A percentile compares a stretch with the other conserved stretches of the same genome.
Conservation (phyloP, 1,140 invertebrate species). For the Colletes gigas region DNA sequence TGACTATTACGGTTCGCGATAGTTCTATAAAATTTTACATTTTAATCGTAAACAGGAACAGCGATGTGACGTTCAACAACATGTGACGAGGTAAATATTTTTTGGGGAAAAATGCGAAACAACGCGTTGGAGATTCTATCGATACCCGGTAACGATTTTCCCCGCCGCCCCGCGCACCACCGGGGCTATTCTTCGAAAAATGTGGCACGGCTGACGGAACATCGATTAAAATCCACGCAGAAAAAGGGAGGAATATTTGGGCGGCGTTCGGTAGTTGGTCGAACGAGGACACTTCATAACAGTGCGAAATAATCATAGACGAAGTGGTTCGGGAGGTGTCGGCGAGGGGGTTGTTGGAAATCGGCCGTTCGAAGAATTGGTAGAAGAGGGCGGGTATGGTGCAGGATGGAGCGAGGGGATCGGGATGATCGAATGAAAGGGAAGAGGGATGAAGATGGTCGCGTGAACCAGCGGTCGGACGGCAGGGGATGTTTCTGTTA, state of each 20-base stretch:
- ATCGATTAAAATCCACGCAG: neutral
- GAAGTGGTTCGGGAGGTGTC: slow-evolving; percentile 40
- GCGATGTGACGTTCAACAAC: no score
- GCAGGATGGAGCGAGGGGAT: slow-evolving; percentile 43
- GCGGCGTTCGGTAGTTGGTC: slow-evolving; percentile 9
- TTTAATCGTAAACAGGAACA: no score
- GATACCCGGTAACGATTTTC: neutral
- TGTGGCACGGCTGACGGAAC: no score
- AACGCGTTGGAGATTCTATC: no score
- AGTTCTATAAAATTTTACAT: no score
- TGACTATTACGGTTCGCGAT: no score
- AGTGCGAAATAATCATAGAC: slow-evolving; percentile 61
- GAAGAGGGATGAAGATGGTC: slow-evolving; percentile 63
- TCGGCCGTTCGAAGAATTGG: slow-evolving; percentile 51
- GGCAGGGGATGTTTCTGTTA: slow-evolving; percentile 44
- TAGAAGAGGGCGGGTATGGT: slow-evolving; percentile 57
- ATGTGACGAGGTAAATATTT: no score
- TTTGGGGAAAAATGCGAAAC: no score
- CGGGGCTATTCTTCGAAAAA: neutral
- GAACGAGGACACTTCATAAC: slow-evolving; percentile 12
- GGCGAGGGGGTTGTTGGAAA: slow-evolving; percentile 32
- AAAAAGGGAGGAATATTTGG: neutral
- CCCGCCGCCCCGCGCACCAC: no score
- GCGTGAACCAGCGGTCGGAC: slow-evolving; percentile 45
- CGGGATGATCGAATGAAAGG: slow-evolving; percentile 58